Evolutionary conservation across 2,888 invertebrate species (phyloP).

Genomic region (Dasypolia templi): DNA sequence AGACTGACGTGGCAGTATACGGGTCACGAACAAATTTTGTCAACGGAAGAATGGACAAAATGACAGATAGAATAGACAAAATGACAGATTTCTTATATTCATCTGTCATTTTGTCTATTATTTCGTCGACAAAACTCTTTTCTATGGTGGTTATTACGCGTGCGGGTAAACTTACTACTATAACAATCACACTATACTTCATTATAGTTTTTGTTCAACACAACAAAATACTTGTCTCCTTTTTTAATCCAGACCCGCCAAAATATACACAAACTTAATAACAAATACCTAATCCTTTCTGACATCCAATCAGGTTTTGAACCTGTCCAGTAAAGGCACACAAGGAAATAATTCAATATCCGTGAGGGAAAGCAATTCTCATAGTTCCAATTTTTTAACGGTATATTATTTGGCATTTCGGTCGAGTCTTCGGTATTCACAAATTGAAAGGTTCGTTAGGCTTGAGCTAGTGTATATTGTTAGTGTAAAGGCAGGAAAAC

Average conservation of each 20-base stretch:
- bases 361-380: constrained; percentile 24
- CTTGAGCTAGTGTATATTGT: background rate
- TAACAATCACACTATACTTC: background rate
- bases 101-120: too few relatives aligned
- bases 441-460: constrained; percentile 9
- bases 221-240: background rate
- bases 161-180: too few relatives aligned
- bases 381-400: constrained; percentile 12
- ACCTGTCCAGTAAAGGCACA: constrained; percentile 3
- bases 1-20: too few relatives aligned
- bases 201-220: background rate
- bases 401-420: constrained; percentile 1
- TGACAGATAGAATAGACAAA: too few relatives aligned
- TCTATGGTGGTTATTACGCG: too few relatives aligned
- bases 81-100: too few relatives aligned
- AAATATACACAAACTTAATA: constrained; percentile 9
- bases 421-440: background rate
- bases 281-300: background rate
- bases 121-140: too few relatives aligned
- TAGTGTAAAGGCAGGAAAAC: background rate
- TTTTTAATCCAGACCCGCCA: background rate
- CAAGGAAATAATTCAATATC: constrained; percentile 32
- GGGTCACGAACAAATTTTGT: too few relatives aligned
- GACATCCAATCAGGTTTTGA: constrained; percentile 14
- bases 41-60: too few relatives aligned